These are phyloP conservation scores for Drosophila vallismaia DNA, from an alignment of 2,888 invertebrate genomes.

Conservation along the genomic window DNA sequence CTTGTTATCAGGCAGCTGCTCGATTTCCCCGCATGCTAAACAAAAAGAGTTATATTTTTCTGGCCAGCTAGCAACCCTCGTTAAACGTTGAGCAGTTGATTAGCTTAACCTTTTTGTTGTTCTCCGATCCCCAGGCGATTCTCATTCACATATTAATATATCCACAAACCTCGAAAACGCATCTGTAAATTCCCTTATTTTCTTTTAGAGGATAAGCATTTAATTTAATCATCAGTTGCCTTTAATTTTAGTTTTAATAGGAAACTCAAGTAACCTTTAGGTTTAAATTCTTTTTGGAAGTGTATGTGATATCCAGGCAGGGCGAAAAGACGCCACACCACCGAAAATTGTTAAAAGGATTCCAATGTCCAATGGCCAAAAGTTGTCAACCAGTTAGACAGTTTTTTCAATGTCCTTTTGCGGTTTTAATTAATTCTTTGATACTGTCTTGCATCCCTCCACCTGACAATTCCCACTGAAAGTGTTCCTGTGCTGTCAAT, in stretches of 20 bases:
- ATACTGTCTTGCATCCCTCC: constrained; percentile 23
- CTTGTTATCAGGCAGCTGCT: constrained; percentile 68
- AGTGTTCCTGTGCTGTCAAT: neutral
- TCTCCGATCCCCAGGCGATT: constrained; percentile 32
- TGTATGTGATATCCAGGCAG: neutral
- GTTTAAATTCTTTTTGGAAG: neutral
- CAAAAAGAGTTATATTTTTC: constrained; percentile 24
- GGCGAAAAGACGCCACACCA: neutral
- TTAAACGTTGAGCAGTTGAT: constrained; percentile 68
- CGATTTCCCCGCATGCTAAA: constrained; percentile 40
- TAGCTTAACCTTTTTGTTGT: constrained; percentile 65
- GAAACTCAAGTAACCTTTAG: no score
- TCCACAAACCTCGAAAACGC: constrained; percentile 14
- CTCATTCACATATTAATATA: constrained; percentile 50
- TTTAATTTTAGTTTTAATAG: no score
- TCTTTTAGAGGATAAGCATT: constrained; percentile 14
- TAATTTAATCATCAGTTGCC: constrained; percentile 20
- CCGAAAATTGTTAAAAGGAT: constrained; percentile 38
- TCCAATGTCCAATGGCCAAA: constrained; percentile 37
- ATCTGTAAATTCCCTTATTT: constrained; percentile 1
- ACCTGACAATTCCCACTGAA: constrained; percentile 17
- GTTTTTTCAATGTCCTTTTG: constrained; percentile 26
- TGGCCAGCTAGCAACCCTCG: constrained; percentile 57
- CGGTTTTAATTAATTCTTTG: constrained; percentile 63
- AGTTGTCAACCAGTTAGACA: constrained; percentile 17